Base-by-base conservation (phyloP, 2,113 vertebrate species). In the Aptenodytes patagonicus region DNA sequence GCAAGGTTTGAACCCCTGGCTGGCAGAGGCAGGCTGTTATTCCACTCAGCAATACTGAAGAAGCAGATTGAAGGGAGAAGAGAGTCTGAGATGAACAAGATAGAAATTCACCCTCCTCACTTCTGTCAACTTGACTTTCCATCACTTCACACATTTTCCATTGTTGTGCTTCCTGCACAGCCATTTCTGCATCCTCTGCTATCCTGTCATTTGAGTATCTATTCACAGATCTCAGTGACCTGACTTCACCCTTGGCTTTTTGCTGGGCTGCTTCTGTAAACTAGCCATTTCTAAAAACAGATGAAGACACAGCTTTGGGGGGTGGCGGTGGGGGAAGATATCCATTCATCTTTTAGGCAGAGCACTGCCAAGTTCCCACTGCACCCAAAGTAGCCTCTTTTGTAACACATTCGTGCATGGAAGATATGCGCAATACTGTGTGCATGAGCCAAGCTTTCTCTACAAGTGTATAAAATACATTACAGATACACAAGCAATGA, bases 221-320 rank as follows among this genome's bases (percentile, higher is more conserved):
- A 26, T 34, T 80, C 92, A 15, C 29, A 65, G 86, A 54, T 69
- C 75, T 83, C 83, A 6, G 7, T 64, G 93, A 90, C 95, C 93
- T 8, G 9, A 68, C 52, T 75, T 94, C 91, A 94, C 86, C 94
- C 93, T 46, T 93, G 83, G 15, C 69, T 96, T 93, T 92, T 73
- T 44, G 51, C 89, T 83, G 44, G 69, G 26, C 70, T 70, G 44
- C 68, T 88, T 89, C 84, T 94, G 82, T 89, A 96, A 96, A 82
- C 86, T 11, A 60, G 72, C 55, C 18, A 2, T 55, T 89, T 65
- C 95, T 95, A 87, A 85, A 85, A 96, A 94, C 61, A 25, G 94
- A 76, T 3, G 31, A 58, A 89, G 57, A 57, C 81, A 40, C 31
- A 40, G 76, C 86, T 84, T 46, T 66, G 65, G 28, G 36, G 4